Base-by-base conservation (phyloP, 2,797 vertebrate genomes). In the Acridotheres tristis region DNA sequence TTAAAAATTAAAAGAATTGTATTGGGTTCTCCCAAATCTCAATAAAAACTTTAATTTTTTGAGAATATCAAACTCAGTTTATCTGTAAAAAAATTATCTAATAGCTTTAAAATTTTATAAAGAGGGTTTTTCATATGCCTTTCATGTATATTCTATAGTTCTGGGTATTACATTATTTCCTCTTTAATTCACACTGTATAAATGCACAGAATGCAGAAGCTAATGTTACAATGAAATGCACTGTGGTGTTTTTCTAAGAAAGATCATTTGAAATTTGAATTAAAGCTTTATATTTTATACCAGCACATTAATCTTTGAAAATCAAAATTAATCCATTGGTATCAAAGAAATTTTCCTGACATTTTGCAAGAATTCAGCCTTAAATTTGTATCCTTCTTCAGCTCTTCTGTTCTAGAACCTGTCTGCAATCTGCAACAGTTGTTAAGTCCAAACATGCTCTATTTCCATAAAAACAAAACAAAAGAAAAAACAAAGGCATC, bases 401-500 rank as follows among this genome's bases (percentile, higher is more conserved):
- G 2, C 1, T 4, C 1, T 34, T 76, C 5, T 59, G n/a, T 50
- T 85, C 79, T 51, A 59, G 22, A 27, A 79, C 43, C 10, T 48
- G 21, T 3, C 12, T 83, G 6, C 13, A 48, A 11, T 54, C 19
- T 85, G 80, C 29, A 36, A 20, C 9, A 8, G 38, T 32, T 75
- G 1, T 43, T 67, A 65, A 65, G 12, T 78, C 38, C 25, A 50
- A 79, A 75, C 9, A 11, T 32, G 5, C 4, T 26, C 19, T 19
- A 38, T 66, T 42, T 26, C 19, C 10, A 25, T 53, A 43, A 43
- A 82, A 82, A 45, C 4, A 29, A 79, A 76, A 5, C 3, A 13
- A 36, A 45, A 13, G 7, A 40, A 47, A 77, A 53, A 4, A 55
- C 2, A 6, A n/a, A 0, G 2, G 3, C 3, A 30, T 1, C 26